phyloP scores from a whole-genome alignment of 2,888 invertebrate genomes.

The Iselma pallidipennis region DNA sequence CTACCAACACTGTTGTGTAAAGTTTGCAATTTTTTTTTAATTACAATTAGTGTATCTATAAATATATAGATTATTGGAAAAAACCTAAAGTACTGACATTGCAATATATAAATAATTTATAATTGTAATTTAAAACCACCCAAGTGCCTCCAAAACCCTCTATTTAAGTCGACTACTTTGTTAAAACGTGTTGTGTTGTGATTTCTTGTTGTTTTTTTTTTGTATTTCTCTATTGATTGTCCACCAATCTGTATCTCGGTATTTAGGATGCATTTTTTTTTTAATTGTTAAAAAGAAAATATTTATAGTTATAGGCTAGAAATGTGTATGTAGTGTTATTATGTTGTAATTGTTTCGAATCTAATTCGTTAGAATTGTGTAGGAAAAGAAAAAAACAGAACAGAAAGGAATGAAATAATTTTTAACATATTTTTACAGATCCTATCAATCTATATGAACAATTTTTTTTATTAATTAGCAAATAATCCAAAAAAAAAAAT shows the following conservation, averaged over 20 bases:
- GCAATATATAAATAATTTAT: constrained; percentile 32
- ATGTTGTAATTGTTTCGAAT: not conserved
- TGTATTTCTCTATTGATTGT: not conserved
- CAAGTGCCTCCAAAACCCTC: constrained; percentile 35
- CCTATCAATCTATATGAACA: not conserved
- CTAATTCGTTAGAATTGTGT: not conserved
- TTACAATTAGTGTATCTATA: constrained; percentile 11
- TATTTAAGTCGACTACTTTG: constrained; percentile 9
- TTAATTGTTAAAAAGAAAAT: not conserved
- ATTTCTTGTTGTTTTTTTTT: constrained; percentile 15
- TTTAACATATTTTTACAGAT: not conserved
- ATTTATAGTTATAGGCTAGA: not conserved
- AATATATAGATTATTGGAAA: no score
- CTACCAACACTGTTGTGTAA: constrained; percentile 29
- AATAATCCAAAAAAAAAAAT: constrained; percentile 17
- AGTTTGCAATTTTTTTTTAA: constrained; percentile 22
- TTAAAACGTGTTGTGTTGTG: constrained; percentile 21
- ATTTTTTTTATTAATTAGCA: constrained; percentile 17
- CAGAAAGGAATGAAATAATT: not conserved
- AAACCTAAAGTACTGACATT: constrained; percentile 40
- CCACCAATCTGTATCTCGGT: constrained; percentile 1
- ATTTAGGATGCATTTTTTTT: not conserved
- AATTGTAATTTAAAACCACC: constrained; percentile 28
- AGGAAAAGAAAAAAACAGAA: not conserved
- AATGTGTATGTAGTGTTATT: not conserved